These are phyloP conservation scores for Mus minutoides DNA, from an alignment of 2,797 vertebrate genomes.

Conservation along the genomic window DNA sequence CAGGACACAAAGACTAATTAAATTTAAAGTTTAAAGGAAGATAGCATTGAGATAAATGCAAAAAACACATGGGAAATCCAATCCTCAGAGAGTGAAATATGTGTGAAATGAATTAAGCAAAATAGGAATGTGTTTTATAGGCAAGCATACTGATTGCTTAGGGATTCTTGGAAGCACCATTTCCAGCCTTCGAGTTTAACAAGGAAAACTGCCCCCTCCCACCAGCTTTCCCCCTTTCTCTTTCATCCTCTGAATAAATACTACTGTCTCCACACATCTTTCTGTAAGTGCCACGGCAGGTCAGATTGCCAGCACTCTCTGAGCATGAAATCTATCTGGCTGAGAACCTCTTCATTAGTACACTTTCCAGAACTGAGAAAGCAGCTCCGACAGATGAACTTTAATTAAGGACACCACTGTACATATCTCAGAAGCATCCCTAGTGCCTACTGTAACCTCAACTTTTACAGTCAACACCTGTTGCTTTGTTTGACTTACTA, in stretches of 20 bases:
- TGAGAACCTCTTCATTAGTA: neutral
- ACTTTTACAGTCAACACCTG: neutral
- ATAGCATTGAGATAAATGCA: neutral
- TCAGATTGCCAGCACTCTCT: neutral
- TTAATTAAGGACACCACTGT: neutral
- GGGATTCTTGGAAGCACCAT: neutral
- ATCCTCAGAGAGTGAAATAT: neutral
- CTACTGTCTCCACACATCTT: neutral
- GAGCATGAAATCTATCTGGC: neutral
- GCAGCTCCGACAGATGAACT: neutral
- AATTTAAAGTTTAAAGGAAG: neutral
- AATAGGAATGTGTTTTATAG: slow-evolving; percentile 8
- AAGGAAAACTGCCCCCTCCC: neutral
- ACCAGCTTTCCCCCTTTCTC: neutral
- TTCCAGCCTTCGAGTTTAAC: neutral
- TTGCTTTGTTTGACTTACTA: slow-evolving; percentile 3
- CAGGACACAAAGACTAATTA: slow-evolving; percentile 3
- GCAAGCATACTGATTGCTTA: neutral
- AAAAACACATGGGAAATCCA: neutral
- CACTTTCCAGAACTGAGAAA: neutral
- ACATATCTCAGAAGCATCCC: neutral
- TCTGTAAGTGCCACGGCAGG: neutral
- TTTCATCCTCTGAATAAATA: neutral
- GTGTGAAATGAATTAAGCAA: slow-evolving; percentile 15
- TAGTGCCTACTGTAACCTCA: neutral